phyloP scores from a whole-genome alignment of 2,113 vertebrate genomes.

The Himantopus leucocephalus region DNA sequence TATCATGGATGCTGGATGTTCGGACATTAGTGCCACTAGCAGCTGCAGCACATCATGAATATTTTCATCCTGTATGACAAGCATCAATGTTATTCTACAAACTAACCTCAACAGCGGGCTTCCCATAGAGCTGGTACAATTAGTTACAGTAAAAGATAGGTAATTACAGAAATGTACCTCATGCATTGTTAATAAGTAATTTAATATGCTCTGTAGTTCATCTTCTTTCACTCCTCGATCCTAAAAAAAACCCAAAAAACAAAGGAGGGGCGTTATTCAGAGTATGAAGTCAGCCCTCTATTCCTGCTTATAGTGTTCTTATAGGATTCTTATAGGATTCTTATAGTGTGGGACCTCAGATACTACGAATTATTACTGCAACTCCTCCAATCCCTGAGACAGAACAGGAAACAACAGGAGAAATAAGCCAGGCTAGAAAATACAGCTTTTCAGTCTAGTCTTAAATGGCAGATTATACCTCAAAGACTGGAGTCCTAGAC shows the following conservation, averaged over 20 bases:
- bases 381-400: neutral
- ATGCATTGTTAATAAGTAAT: constrained; percentile 97
- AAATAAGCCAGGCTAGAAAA: neutral
- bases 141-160: constrained; percentile 1
- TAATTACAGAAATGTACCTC: constrained; percentile 82
- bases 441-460: neutral
- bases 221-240: constrained; percentile 98
- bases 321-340: neutral
- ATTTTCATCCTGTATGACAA: constrained; percentile 90
- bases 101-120: constrained; percentile 21
- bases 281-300: neutral
- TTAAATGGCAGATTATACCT: neutral
- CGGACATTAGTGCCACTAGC: constrained; percentile 96
- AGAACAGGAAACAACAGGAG: neutral
- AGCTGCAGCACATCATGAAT: constrained; percentile 96
- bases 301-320: neutral
- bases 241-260: constrained; percentile 56
- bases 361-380: neutral
- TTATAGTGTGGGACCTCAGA: neutral
- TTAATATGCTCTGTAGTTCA: constrained; percentile 95
- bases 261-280: neutral
- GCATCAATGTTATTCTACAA: constrained; percentile 45
- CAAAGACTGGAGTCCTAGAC: neutral
- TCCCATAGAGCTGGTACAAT: neutral
- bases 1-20: constrained; percentile 97